phyloP scores from a whole-genome alignment of 37 sponge, comb jelly and placozoan genomes.

The Halisarca cf. caerulea region DNA sequence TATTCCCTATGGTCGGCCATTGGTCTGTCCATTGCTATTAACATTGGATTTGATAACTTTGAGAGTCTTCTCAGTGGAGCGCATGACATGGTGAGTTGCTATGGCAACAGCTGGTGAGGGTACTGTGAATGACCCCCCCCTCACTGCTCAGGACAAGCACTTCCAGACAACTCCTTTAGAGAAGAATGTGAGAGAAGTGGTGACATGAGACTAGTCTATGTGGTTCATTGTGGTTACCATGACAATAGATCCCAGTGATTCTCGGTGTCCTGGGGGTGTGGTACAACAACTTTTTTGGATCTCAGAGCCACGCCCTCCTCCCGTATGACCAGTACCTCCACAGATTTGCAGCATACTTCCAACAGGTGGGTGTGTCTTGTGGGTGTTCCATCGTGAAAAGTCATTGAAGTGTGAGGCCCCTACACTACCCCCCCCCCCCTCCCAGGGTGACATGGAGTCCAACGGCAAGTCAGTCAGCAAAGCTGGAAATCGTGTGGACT shows the following conservation, averaged over 20 bases:
- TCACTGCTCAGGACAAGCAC: conserved; percentile 83
- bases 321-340: conserved; percentile 99
- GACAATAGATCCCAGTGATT: conserved; percentile 84
- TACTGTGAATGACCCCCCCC: not conserved
- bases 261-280: conserved; percentile 95
- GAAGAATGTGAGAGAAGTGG: conserved; percentile 72
- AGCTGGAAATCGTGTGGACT: conserved; percentile 70
- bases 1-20: conserved; percentile 99
- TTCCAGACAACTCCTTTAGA: conserved; percentile 90
- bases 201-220: not conserved
- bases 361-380: conserved; percentile 67
- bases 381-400: not conserved
- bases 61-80: conserved; percentile 92
- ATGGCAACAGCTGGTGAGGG: not conserved
- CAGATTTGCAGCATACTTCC: conserved; percentile 98
- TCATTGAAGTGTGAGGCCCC: not conserved
- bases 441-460: conserved; percentile 97
- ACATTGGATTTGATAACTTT: conserved; percentile 96
- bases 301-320: conserved; percentile 94
- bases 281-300: conserved; percentile 99
- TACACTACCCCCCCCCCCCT: not conserved
- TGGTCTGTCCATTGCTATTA: conserved; percentile 92
- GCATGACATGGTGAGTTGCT: conserved; percentile 77
- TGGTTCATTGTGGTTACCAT: not conserved
- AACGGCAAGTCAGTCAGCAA: conserved; percentile 93